Evolutionary conservation across 2,888 invertebrate species (phyloP).

Genomic region (Cheilosia soror): DNA sequence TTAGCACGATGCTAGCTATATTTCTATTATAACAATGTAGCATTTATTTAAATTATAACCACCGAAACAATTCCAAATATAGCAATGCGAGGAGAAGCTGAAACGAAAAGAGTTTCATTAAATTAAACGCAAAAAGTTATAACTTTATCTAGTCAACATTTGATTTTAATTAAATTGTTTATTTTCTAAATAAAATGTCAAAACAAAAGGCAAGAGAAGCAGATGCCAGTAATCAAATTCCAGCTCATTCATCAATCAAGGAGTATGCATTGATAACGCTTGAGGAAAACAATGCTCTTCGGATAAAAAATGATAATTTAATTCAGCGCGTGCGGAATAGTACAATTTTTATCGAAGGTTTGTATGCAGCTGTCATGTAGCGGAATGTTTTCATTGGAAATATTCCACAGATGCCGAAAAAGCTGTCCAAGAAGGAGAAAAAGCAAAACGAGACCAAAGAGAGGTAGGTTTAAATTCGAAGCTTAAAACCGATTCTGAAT

Average conservation of each 20-base stretch:
- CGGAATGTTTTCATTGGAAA: neutral
- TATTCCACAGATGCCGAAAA: constrained; percentile 65
- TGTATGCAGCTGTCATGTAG: constrained; percentile 29
- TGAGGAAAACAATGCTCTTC: constrained; percentile 74
- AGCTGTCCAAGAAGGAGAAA: constrained; percentile 57
- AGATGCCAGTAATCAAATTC: neutral
- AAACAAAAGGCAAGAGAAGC: neutral
- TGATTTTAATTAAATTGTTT: too few relatives aligned
- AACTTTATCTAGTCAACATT: too few relatives aligned
- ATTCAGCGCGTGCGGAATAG: constrained; percentile 74
- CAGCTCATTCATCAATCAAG: constrained; percentile 1
- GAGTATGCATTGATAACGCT: constrained; percentile 75
- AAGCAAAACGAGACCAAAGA: constrained; percentile 15
- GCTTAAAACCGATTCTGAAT: neutral
- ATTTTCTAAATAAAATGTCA: constrained; percentile 17
- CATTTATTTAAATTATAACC: too few relatives aligned
- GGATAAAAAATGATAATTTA: constrained; percentile 39
- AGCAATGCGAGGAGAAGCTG: too few relatives aligned
- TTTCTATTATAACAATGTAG: too few relatives aligned
- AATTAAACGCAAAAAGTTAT: too few relatives aligned
- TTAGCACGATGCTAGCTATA: too few relatives aligned
- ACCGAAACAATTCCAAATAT: too few relatives aligned
- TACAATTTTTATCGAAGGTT: constrained; percentile 76
- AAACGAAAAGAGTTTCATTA: too few relatives aligned
- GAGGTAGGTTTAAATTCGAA: constrained; percentile 32